Evolutionary conservation across 2,797 vertebrate genomes (phyloP).

Genomic region (Botia kubotai): DNA sequence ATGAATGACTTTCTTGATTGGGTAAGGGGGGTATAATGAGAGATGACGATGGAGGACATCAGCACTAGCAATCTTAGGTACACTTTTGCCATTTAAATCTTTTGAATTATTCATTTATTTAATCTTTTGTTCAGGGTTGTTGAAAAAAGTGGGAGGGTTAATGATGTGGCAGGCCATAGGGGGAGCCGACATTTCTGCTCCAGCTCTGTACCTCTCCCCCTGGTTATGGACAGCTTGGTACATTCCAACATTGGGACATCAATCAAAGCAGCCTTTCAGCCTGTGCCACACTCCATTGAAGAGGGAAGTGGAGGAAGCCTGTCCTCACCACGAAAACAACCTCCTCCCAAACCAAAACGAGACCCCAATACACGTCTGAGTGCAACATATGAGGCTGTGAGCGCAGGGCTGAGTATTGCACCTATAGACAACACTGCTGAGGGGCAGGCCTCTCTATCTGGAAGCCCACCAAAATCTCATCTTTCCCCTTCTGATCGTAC

Average conservation of each 20-base stretch:
- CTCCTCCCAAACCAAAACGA: conserved; percentile 97
- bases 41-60: not conserved
- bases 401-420: conserved; percentile 87
- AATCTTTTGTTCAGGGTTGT: conserved; percentile 75
- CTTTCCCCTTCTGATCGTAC: conserved; percentile 81
- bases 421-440: conserved; percentile 86
- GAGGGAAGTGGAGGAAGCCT: conserved; percentile 75
- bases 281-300: conserved; percentile 81
- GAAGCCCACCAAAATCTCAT: conserved; percentile 73
- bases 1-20: not conserved
- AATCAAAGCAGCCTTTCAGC: conserved; percentile 84
- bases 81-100: not conserved
- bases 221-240: conserved; percentile 81
- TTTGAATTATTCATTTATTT: conserved; percentile 35
- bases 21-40: too few species aligned
- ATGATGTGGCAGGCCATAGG: conserved; percentile 71
- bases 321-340: conserved; percentile 94
- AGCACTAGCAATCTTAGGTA: not conserved
- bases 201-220: conserved; percentile 81
- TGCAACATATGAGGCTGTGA: conserved; percentile 94
- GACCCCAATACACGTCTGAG: conserved; percentile 96
- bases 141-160: conserved; percentile 80
- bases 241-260: conserved; percentile 77
- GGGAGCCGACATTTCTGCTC: conserved; percentile 82
- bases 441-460: conserved; percentile 79